Percentiles rank a stretch among this genome's conserved stretches.
phyloP scores from a whole-genome alignment of 53 echinoderm and acorn worm genomes.

The Apostichopus leukothele region DNA sequence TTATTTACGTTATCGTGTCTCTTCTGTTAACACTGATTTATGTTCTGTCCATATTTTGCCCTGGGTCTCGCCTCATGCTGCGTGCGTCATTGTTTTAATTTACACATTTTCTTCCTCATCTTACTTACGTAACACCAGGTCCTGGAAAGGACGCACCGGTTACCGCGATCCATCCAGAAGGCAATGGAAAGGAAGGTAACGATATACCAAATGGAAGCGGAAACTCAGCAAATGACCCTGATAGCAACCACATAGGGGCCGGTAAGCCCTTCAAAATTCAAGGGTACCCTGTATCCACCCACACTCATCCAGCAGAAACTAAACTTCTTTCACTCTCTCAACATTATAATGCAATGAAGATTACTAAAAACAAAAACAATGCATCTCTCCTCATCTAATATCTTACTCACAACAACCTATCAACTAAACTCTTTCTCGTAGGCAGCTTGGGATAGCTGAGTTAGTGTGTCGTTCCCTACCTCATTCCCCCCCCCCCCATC shows the following conservation, averaged over 20 bases:
- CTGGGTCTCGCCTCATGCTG: not conserved
- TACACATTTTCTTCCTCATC: not conserved
- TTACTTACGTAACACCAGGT: constrained; percentile 13
- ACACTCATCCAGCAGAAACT: constrained; percentile 12
- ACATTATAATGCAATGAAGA: too few relatives aligned
- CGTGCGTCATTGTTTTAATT: not conserved
- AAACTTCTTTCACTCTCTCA: not conserved
- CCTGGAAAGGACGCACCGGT: not conserved
- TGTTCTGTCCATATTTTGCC: not conserved
- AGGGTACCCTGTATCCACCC: not conserved
- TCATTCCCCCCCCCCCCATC: not conserved
- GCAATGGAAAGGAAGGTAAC: constrained; percentile 32
- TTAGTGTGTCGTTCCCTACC: too few relatives aligned
- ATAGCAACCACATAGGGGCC: constrained; percentile 36
- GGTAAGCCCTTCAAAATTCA: constrained; percentile 23
- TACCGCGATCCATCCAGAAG: not conserved
- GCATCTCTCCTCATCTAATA: too few relatives aligned
- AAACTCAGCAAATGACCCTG: constrained; percentile 21
- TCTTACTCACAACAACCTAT: too few relatives aligned
- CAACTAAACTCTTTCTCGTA: too few relatives aligned
- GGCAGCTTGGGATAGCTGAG: too few relatives aligned
- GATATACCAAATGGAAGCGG: not conserved
- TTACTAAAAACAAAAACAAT: too few relatives aligned
- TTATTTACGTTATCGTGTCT: too few relatives aligned
- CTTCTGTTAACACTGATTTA: not conserved